These are phyloP conservation scores for Dromaius novaehollandiae DNA, from an alignment of 2,113 vertebrate genomes.

Conservation along the genomic window DNA sequence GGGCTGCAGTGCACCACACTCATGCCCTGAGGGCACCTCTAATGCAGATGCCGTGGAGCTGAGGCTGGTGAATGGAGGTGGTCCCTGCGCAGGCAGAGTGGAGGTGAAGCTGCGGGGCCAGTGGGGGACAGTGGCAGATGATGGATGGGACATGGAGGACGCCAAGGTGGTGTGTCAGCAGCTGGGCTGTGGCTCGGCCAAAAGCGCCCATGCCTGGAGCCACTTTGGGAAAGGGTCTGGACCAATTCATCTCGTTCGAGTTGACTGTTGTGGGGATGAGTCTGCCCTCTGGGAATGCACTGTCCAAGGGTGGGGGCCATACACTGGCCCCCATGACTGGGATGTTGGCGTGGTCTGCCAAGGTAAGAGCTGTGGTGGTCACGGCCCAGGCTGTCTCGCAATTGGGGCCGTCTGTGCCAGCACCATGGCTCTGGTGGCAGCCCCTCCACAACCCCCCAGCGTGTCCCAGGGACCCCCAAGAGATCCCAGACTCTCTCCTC, in stretches of 20 bases:
- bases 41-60: too few species aligned
- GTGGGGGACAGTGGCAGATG: neutral
- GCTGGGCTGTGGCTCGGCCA: neutral
- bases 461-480: too few species aligned
- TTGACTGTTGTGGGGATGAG: rapidly evolving
- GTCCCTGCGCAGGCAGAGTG: neutral
- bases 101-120: neutral
- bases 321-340: rapidly evolving
- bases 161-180: constrained; percentile 37
- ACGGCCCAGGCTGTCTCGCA: too few species aligned
- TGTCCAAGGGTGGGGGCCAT: neutral
- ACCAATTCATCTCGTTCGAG: rapidly evolving
- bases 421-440: too few species aligned
- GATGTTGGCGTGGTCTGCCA: neutral
- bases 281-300: neutral
- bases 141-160: rapidly evolving
- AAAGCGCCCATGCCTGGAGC: rapidly evolving
- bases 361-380: neutral
- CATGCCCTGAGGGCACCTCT: too few species aligned
- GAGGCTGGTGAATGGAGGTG: too few species aligned
- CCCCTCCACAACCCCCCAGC: too few species aligned
- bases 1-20: too few species aligned
- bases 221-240: rapidly evolving
- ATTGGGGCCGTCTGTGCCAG: too few species aligned
- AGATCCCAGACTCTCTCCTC: neutral